Evolutionary conservation across 1,140 invertebrate genomes (phyloP), one percentile per base, ranked within the genome.

Genomic region (Brachionus rotundiformis): DNA sequence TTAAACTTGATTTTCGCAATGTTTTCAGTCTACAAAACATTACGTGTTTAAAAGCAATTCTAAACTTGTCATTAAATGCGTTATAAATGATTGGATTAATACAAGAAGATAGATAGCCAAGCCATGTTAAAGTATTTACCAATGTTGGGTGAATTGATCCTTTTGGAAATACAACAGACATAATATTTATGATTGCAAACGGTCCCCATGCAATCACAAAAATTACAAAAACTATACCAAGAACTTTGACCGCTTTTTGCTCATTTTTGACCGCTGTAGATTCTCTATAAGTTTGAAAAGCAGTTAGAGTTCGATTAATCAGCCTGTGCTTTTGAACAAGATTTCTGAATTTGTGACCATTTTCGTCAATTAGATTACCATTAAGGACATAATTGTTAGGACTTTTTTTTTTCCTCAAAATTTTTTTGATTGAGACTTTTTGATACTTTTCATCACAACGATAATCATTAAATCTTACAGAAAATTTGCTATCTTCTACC

Each of bases 191-290:
- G 1, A 81, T 29, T 4, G 54, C 54, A 49, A 81, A 81, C 19
- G 79, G 79, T 8, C 61, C 25, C 79, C 79, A 81, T 16, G 79
- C 79, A 39, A 81, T 81, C 6, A 81, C 54, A 65, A 81, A 81
- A 19, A 81, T 68, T 6, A 63, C 59, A 81, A 81, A 81, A 29
- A 81, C 79, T 47, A 81, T 63, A 10, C 79, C 79, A 6, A 81
- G 33, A 29, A 81, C 79, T 65, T 63, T 81, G 10, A 81, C 79
- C 5, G 79, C 79, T 65, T 81, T 81, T 81, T 81, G 31, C 41
- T 81, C 79, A 19, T 81, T 81, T 33, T 63, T 63, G 16, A 81
- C 79, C 3, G 79, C 59, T n/a, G 59, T 33, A 19, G 79, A 81
- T 19, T 81, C 54, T 31, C 31, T 29, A 13, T 81, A 39, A 19